Evolutionary conservation across 2,113 vertebrate genomes (phyloP).

Genomic region (Recurvirostra avosetta): DNA sequence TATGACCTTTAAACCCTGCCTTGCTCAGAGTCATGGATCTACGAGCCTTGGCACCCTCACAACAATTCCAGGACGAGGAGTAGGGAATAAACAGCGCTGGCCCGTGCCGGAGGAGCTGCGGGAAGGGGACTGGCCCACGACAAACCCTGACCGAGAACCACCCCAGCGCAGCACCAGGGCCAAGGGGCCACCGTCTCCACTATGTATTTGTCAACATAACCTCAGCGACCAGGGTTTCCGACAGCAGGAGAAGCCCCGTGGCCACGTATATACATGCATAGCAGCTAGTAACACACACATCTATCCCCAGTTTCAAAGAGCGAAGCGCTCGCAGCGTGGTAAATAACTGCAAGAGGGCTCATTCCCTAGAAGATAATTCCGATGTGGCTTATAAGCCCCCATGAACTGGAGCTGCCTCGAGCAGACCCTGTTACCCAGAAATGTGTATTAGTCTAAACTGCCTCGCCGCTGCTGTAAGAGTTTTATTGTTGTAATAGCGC

Average conservation of each 20-base stretch:
- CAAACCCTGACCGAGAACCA: neutral
- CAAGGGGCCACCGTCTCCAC: neutral
- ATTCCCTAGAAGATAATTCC: neutral
- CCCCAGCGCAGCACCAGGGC: neutral
- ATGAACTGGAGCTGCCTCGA: neutral
- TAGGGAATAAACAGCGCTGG: constrained; percentile 43
- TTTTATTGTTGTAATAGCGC: neutral
- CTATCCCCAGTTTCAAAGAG: neutral
- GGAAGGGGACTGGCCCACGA: neutral
- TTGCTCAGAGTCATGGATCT: constrained; percentile 58
- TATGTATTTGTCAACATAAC: neutral
- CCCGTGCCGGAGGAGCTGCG: neutral
- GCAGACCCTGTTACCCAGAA: neutral
- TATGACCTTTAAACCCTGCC: constrained; percentile 71
- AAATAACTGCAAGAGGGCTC: neutral
- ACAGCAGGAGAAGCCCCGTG: neutral
- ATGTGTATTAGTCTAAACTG: neutral
- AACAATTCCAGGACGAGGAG: constrained; percentile 56
- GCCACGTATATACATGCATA: rapidly evolving
- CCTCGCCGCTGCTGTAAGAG: neutral
- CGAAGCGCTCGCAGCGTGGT: neutral
- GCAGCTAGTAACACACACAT: rapidly evolving
- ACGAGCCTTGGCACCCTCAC: constrained; percentile 68
- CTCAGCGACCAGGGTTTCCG: neutral
- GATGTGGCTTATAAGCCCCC: neutral